Evolutionary conservation across 1,140 invertebrate genomes (phyloP).

Genomic region (Goniozus legneri): DNA sequence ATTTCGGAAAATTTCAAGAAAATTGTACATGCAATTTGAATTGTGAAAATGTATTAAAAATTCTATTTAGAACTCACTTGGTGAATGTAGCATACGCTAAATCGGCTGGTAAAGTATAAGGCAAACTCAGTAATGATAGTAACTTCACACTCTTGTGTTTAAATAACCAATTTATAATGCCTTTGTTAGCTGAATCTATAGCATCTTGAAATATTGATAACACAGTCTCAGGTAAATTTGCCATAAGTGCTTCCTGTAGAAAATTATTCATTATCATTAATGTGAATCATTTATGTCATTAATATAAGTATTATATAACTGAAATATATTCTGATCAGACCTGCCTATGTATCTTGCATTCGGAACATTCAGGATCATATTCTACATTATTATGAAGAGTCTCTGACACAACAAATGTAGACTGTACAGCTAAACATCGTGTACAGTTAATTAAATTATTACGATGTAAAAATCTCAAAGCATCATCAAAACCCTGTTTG

Average conservation of each 20-base stretch:
- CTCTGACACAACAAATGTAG: conserved; percentile 75
- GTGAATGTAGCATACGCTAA: conserved; percentile 77
- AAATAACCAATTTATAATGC: conserved; percentile 85
- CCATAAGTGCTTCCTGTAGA: conserved; percentile 77
- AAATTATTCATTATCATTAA: conserved; percentile 1
- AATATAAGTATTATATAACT: not conserved
- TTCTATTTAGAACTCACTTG: conserved; percentile 62
- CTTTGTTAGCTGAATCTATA: conserved; percentile 86
- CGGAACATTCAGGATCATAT: conserved; percentile 77
- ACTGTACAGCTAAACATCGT: conserved; percentile 77
- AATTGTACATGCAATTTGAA: too few relatives aligned
- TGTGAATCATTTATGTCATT: too few relatives aligned
- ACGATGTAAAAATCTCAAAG: conserved; percentile 84
- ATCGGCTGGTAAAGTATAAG: conserved; percentile 82
- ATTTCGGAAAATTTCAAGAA: too few relatives aligned
- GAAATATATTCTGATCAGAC: conserved; percentile 43
- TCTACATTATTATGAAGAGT: conserved; percentile 66
- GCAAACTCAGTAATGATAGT: conserved; percentile 74
- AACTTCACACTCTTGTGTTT: conserved; percentile 76
- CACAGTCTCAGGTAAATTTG: conserved; percentile 80
- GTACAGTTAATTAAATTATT: conserved; percentile 88
- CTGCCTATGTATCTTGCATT: conserved; percentile 81
- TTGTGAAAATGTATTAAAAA: conserved; percentile 1
- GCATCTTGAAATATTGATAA: conserved; percentile 86
- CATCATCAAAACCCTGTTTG: conserved; percentile 96